Evolutionary conservation across 2,797 vertebrate genomes (phyloP), one percentile per base, ranked within the genome.

Genomic region (Eulemur coronatus): DNA sequence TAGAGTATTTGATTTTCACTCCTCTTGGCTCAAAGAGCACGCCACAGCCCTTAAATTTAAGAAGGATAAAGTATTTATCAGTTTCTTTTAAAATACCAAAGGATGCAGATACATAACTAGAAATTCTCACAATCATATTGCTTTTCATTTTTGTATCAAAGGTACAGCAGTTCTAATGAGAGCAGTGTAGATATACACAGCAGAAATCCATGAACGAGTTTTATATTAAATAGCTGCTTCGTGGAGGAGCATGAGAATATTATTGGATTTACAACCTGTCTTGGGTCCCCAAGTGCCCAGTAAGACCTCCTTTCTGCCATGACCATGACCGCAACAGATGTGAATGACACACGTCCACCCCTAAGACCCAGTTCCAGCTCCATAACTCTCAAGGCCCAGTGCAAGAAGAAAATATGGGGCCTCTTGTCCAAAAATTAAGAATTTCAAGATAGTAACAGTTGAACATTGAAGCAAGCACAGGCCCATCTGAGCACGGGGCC

Each of bases 261-360:
- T 1, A 7, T 11, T 50, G n/a, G 84, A 15, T 33, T 59, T 84
- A 6, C 26, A 35, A 43, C 28, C 30, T 2, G 1, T 33, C 30
- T 61, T 24, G 28, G 14, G 48, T 59, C 55, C 35, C 15, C 17
- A 18, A 46, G 61, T n/a, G 33, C 57, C 30, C 33, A 7, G 15
- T 2, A 4, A 46, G 38, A 17, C 26, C 3, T 41, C 11, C 22
- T 7, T 5, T 6, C 12, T 59, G 89, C n/a, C 1, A 0, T 6
- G 48, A 57, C 79, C 22, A 10, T 0, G 69, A 46, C n/a, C 22
- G 46, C 33, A 46, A n/a, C 2, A 13, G 24, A 18, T 59, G 46
- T 33, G 50, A 67, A 8, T 4, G 59, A 28, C 6, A 11, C 10
- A 0, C 9, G 12, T 6, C 22, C 0, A 26, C 8, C 4, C n/a